Base-by-base conservation (phyloP, 2,888 invertebrate species). In the Rhaphigaster nebulosa region DNA sequence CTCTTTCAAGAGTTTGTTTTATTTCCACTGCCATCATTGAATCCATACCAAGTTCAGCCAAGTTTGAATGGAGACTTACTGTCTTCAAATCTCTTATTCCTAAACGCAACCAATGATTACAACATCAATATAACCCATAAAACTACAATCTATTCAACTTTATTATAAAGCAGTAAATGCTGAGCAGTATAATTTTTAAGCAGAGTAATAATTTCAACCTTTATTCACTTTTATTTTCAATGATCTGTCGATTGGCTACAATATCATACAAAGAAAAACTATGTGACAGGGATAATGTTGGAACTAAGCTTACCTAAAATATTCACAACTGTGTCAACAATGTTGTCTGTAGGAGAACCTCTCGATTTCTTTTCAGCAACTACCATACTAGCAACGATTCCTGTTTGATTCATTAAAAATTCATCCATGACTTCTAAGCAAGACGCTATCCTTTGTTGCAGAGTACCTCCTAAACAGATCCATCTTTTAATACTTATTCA, bases 21-120 rank as follows among this genome's bases (percentile, higher is more conserved):
- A 99, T 98, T 94, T 99, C 99, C 0, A 98, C 98, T 0, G 98
- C 98, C 98, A 98, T 99, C 95, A 99, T 96, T 2, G 99, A 99
- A 94, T 99, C 99, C 96, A 99, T 97, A 60, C 99, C 99, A 92
- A 99, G 94, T 93, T 99, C 99, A 1, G 98, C 97, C 3, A 99
- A 94, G 0, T 96, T 96, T 0, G 96, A 95, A 93, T 96, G 96
- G 91, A 95, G 95, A 87, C 96, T 96, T 0, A 96, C 95, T 0
- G 95, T 95, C 94, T 96, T 97, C 93, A 96, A 93, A 93, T 96
- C 96, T 92, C 95, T 95, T 92, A 96, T 95, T 92, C 95, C 95
- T 95, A 91, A 4, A 70, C 41, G 29, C 20, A 89, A 90, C 26
- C 34, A 65, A 80, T 90, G 56, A 52, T n/a, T 89, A 88, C 13